Conservation (phyloP, 2,888 invertebrate species). For the Ligdia adustata region DNA sequence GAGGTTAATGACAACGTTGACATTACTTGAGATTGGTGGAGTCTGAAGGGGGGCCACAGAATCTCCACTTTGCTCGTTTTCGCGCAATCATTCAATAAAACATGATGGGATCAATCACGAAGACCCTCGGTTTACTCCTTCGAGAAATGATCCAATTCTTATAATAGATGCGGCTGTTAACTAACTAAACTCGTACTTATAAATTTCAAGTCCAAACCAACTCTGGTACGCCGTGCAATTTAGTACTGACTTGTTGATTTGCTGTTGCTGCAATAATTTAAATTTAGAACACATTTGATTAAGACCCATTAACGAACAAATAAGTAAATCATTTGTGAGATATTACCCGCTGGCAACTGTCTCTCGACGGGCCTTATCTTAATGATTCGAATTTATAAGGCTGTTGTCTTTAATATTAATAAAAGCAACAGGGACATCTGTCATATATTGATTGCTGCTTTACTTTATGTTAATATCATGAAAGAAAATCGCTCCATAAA, state of each 20-base stretch:
- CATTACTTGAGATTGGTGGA: slow-evolving; percentile 61
- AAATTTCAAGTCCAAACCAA: slow-evolving; percentile 18
- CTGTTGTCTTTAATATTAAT: slow-evolving; percentile 38
- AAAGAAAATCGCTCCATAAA: slow-evolving; percentile 17
- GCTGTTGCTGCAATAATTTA: slow-evolving; percentile 57
- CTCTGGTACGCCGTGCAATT: too few species aligned
- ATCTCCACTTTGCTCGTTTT: slow-evolving; percentile 71
- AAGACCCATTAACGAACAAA: slow-evolving; percentile 80
- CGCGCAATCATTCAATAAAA: slow-evolving; percentile 83
- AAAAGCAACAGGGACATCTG: slow-evolving; percentile 11
- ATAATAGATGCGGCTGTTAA: slow-evolving; percentile 30
- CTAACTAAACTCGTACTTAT: slow-evolving; percentile 19
- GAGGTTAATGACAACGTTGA: slow-evolving; percentile 67
- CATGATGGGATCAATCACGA: slow-evolving; percentile 77
- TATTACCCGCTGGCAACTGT: slow-evolving; percentile 68
- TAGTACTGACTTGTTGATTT: slow-evolving; percentile 1
- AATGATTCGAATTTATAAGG: slow-evolving; percentile 55
- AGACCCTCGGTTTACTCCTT: slow-evolving; percentile 73
- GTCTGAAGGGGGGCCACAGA: slow-evolving; percentile 65
- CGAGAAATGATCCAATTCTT: slow-evolving; percentile 73
- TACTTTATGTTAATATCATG: not conserved
- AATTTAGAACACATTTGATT: slow-evolving; percentile 83
- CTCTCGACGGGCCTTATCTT: slow-evolving; percentile 59
- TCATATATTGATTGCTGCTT: not conserved
- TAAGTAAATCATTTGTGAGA: slow-evolving; percentile 67